Evolutionary conservation across 2,113 vertebrate species (phyloP).

Genomic region (Odocoileus virginianus): DNA sequence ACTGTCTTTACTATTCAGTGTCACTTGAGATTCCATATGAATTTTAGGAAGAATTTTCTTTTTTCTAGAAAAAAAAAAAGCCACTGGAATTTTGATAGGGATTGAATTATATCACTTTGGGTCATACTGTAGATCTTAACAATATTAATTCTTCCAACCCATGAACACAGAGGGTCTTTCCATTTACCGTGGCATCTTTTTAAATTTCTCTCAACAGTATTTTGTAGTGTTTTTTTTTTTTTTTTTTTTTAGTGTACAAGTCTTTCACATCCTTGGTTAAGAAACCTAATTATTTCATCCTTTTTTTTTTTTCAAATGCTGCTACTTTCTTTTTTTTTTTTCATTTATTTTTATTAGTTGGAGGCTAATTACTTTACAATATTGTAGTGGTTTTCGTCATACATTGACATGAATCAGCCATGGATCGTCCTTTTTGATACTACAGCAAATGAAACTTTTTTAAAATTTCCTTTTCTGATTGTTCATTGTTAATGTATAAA

Average conservation of each 20-base stretch:
- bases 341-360: no score
- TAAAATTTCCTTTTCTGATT: background rate
- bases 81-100: background rate
- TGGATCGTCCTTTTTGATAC: background rate
- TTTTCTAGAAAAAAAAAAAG: background rate
- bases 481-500: background rate
- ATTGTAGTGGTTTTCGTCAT: no score
- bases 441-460: background rate
- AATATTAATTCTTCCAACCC: background rate
- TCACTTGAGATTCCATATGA: background rate
- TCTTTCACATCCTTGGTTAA: background rate
- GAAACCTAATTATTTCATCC: background rate
- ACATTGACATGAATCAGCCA: no score
- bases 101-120: background rate
- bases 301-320: background rate
- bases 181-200: background rate
- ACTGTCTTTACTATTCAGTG: background rate
- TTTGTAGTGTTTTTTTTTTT: background rate
- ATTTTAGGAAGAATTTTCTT: background rate
- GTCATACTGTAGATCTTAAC: background rate
- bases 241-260: background rate
- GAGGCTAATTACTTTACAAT: no score
- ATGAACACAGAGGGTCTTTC: background rate
- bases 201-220: background rate
- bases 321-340: no score